phyloP scores from a whole-genome alignment of 2,797 vertebrate species.

The Pagetopsis macropterus region DNA sequence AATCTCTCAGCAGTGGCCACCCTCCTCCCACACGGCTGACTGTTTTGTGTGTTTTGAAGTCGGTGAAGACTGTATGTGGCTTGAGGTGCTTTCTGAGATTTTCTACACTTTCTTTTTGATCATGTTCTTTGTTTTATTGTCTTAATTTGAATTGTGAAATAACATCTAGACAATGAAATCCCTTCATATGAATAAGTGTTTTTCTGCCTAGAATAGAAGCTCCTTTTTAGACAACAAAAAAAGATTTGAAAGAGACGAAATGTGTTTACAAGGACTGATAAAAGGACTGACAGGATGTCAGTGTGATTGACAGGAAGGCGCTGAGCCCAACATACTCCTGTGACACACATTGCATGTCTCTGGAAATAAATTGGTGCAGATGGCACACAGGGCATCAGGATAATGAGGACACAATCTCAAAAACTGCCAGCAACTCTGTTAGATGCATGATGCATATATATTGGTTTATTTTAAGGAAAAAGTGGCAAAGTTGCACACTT shows the following conservation, averaged over 20 bases:
- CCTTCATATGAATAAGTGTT: not conserved
- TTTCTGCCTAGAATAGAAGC: not conserved
- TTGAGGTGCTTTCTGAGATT: too few relatives aligned
- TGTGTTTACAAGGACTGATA: constrained; percentile 23
- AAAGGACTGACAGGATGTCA: constrained; percentile 20
- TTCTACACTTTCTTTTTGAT: too few relatives aligned
- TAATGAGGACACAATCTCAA: constrained; percentile 45
- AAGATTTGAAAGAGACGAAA: not conserved
- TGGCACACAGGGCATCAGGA: constrained; percentile 32
- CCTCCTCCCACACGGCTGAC: constrained; percentile 34
- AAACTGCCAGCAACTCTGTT: not conserved
- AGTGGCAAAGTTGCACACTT: constrained; percentile 33
- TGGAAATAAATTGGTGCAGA: constrained; percentile 19
- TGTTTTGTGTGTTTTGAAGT: constrained; percentile 20
- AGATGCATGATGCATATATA: not conserved
- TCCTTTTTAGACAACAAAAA: not conserved
- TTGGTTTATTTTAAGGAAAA: constrained; percentile 36
- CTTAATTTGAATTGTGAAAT: too few relatives aligned
- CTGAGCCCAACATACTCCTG: not conserved
- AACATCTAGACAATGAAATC: too few relatives aligned
- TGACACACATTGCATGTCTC: constrained; percentile 18
- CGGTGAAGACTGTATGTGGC: not conserved
- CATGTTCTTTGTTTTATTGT: too few relatives aligned
- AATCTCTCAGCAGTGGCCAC: constrained; percentile 32
- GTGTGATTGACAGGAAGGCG: constrained; percentile 40